phyloP scores from a whole-genome alignment of 23 tunicate species.

The Halocynthia roretzi region DNA sequence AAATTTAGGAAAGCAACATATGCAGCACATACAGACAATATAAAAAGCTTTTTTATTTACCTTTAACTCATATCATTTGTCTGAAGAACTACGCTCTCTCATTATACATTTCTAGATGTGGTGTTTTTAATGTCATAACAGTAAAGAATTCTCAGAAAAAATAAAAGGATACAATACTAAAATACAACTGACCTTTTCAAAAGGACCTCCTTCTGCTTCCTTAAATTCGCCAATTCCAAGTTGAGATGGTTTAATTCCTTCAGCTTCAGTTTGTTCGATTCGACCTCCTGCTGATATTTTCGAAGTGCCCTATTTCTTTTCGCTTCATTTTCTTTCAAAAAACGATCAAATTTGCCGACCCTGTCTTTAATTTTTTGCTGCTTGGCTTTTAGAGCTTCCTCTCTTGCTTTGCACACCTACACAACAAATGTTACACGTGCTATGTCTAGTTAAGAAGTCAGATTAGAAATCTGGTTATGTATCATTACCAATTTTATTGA shows the following conservation, averaged over 20 bases:
- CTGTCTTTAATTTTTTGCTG: conserved; percentile 79
- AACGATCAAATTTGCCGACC: conserved; percentile 63
- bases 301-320: conserved; percentile 65
- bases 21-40: too few relatives aligned
- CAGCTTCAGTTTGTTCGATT: conserved; percentile 35
- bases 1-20: too few relatives aligned
- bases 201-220: conserved; percentile 15
- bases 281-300: conserved; percentile 73
- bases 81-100: too few relatives aligned
- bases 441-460: too few relatives aligned
- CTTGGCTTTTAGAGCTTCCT: conserved; percentile 38
- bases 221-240: conserved; percentile 33
- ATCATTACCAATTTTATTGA: background rate
- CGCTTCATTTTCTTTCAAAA: conserved; percentile 84
- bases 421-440: background rate
- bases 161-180: too few relatives aligned
- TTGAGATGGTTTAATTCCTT: conserved; percentile 29
- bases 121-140: too few relatives aligned
- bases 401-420: conserved; percentile 41
- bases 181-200: conserved; percentile 10
- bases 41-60: too few relatives aligned
- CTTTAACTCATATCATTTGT: too few relatives aligned
- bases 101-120: too few relatives aligned
- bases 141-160: too few relatives aligned
- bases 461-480: background rate